Conservation (phyloP, 2,797 vertebrate genomes). For the Myotis findleyi region DNA sequence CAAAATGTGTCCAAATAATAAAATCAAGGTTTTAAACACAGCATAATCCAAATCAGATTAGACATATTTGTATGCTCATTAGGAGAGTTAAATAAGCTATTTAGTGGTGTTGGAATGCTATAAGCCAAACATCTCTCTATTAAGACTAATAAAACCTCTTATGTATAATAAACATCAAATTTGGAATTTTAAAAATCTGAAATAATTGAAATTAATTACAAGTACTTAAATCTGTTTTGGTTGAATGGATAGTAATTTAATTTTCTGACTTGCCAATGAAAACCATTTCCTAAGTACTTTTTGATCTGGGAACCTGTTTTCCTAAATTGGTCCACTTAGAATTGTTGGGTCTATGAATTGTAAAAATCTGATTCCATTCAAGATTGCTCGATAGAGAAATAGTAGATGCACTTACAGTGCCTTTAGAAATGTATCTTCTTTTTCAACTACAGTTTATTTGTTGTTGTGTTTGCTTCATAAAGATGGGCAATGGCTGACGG, state of each 20-base stretch:
- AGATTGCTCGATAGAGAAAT: not conserved
- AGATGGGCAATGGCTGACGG: slow-evolving; percentile 98
- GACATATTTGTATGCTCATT: slow-evolving; percentile 69
- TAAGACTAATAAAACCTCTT: slow-evolving; percentile 68
- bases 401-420: not conserved
- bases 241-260: slow-evolving; percentile 65
- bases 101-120: slow-evolving; percentile 62
- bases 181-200: slow-evolving; percentile 72
- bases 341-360: slow-evolving; percentile 33
- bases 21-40: slow-evolving; percentile 70
- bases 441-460: slow-evolving; percentile 33
- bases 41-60: slow-evolving; percentile 74
- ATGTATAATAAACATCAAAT: slow-evolving; percentile 73
- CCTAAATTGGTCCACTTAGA: slow-evolving; percentile 41
- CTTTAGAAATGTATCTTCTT: slow-evolving; percentile 44
- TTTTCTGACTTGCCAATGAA: slow-evolving; percentile 60
- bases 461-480: slow-evolving; percentile 81
- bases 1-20: slow-evolving; percentile 69
- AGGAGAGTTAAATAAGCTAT: slow-evolving; percentile 67
- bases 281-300: slow-evolving; percentile 59
- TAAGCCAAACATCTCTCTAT: slow-evolving; percentile 69
- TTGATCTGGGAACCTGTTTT: slow-evolving; percentile 62
- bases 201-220: slow-evolving; percentile 73
- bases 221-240: slow-evolving; percentile 74
- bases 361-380: slow-evolving; percentile 34